Evolutionary conservation across 2,113 vertebrate species (phyloP), one percentile per base, ranked within the genome.

Genomic region (Ploceus nigricollis): DNA sequence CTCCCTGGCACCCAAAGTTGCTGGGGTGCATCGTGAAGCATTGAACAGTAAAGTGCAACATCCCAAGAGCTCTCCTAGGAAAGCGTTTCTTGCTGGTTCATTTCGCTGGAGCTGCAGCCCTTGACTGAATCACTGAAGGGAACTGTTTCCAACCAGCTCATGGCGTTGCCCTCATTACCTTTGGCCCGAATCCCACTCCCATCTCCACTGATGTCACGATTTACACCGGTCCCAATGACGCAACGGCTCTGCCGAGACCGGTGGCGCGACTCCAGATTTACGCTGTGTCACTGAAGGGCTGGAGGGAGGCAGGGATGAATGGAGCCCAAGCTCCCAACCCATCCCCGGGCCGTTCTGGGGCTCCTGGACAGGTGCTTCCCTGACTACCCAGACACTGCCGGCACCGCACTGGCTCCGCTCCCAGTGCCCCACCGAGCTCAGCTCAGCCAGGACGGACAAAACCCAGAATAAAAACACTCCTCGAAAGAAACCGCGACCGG

Each of bases 271-370:
- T 93, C 82, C 83, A 48, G 83, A 40, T 95, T 94, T 82, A 19
- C 81, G 78, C 89, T 84, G 87, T 89, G 95, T 94, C 95, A 95
- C 95, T 1, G 40, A 30, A 35, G 60, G 92, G 66, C 63, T 92
- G 92, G n/a, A 39, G 69, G 20, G 23, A 51, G 58, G 44, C 35
- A 40, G 16, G 56, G 65, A 13, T 27, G 71, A 17, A 39, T 2
- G 22, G 8, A 63, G 48, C 27, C 81, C 65, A 60, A 5, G 1
- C 70, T 68, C 25, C 78, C 78, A 14, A 1, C 13, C 44, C 3
- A 23, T 18, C 47, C 7, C 48, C 44, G 10, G 39, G 6, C 17
- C 27, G 45, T 8, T 73, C 45, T 5, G 8, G 73, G 69, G 72
- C 5, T 31, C 51, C 56, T 0, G 53, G 11, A 11, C 69, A 9